These are phyloP conservation scores for Abramis brama DNA, from an alignment of 2,113 vertebrate species.

Conservation along the genomic window DNA sequence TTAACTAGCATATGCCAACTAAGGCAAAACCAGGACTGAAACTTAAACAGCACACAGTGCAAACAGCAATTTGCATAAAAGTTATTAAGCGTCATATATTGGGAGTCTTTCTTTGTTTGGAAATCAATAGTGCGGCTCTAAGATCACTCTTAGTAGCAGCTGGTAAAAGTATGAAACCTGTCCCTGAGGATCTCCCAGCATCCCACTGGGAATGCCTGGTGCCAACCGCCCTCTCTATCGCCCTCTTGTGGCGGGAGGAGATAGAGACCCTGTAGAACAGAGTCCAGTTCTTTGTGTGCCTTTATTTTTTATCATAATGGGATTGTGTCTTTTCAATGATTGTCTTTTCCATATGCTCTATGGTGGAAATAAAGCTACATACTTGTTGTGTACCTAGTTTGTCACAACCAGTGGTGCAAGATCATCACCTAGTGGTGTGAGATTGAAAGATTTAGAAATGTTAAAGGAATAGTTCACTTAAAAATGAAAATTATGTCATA, in stretches of 20 bases:
- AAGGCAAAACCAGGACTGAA: background rate
- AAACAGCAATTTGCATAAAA: conserved; percentile 55
- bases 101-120: conserved; percentile 48
- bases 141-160: conserved; percentile 36
- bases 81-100: conserved; percentile 53
- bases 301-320: conserved; percentile 23
- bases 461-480: no score
- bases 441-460: conserved; percentile 10
- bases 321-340: conserved; percentile 14
- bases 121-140: conserved; percentile 47
- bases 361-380: background rate
- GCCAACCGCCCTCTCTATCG: conserved; percentile 35
- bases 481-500: no score
- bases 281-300: conserved; percentile 23
- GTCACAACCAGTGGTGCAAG: conserved; percentile 30
- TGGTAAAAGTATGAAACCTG: conserved; percentile 46
- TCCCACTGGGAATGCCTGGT: conserved; percentile 46
- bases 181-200: conserved; percentile 41
- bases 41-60: conserved; percentile 11
- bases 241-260: conserved; percentile 28
- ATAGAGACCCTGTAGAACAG: background rate
- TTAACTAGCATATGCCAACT: background rate
- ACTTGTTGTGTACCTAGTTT: background rate
- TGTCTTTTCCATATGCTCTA: background rate
- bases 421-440: conserved; percentile 62